Percentiles rank a stretch among this genome's conserved stretches.
These are phyloP conservation scores for Crocuta crocuta DNA, from an alignment of 2,113 vertebrate genomes.

Conservation along the genomic window DNA sequence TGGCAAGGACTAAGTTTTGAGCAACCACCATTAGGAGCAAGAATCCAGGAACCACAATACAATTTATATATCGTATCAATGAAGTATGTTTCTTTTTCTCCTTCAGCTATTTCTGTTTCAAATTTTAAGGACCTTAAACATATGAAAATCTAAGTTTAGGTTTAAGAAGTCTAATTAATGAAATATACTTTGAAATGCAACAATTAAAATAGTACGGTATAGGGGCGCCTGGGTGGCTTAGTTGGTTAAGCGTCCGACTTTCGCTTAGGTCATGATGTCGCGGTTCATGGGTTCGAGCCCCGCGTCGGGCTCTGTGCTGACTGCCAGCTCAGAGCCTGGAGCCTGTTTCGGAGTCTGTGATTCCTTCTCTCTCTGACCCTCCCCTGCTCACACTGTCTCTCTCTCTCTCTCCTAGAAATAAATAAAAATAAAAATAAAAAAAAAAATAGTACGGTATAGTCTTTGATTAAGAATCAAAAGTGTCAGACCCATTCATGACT, in stretches of 20 bases:
- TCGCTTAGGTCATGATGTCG: too few relatives aligned
- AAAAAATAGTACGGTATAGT: background rate
- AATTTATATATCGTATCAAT: background rate
- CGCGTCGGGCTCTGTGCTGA: too few relatives aligned
- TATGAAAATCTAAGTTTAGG: background rate
- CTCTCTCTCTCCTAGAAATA: too few relatives aligned
- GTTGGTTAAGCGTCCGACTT: too few relatives aligned
- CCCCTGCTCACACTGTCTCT: too few relatives aligned
- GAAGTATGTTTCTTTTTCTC: background rate
- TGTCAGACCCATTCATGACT: background rate
- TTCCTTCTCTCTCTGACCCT: too few relatives aligned
- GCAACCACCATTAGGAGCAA: background rate
- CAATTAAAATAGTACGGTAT: background rate
- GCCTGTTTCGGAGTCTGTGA: too few relatives aligned
- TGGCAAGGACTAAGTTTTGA: background rate
- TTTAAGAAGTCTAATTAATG: background rate
- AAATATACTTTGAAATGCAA: background rate
- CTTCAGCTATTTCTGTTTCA: constrained; percentile 11
- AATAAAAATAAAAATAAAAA: too few relatives aligned
- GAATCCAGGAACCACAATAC: background rate
- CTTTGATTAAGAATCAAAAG: background rate
- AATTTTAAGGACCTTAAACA: background rate
- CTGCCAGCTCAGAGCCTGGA: too few relatives aligned
- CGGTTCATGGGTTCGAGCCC: too few relatives aligned
- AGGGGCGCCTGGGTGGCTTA: too few relatives aligned